Evolutionary conservation across 2,888 invertebrate species (phyloP), one percentile per base, ranked within the genome.

Genomic region (Noctua fimbriata): DNA sequence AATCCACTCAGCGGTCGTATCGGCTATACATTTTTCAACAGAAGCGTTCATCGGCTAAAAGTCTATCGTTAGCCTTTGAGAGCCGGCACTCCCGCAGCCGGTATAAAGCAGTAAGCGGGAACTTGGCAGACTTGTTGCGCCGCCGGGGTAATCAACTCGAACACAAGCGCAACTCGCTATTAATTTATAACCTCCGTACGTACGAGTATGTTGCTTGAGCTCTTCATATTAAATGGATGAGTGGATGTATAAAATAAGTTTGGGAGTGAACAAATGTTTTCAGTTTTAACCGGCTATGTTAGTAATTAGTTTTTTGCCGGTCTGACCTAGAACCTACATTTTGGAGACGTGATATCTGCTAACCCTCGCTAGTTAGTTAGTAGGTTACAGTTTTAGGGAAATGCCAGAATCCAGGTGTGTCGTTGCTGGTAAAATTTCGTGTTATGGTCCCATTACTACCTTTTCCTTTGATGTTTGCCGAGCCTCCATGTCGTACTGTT

Each of bases 51-150:
- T 73, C 58, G 77, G 52, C 63, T 76, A 55, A 74, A 84, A 73
- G 72, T 83, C 24, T 65, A 63, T 44, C 66, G 67, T 71, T 58
- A 69, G 58, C 79, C 52, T 70, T 75, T 70, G 73, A 65, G 49
- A 65, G 65, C 60, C 9, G 28, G 36, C 36, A 36, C 36, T 36
- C 36, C 36, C 5, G 36, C 47, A 86, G 73, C 44, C 21, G 24
- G 73, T 44, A 49, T 75, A 47, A 41, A 71, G 65, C 63, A 78
- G 73, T 75, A 72, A 75, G 63, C 73, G 67, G 47, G 69, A 78
- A 78, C 66, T 86, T 79, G n/a, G 72, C 21, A 10, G 74, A 88
- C 88, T 88, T 86, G 86, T 87, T 86, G 88, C 88, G 63, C 49
- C 49, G 66, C 14, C 73, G 36, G 55, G 69, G 81, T 81, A 76